Base-by-base conservation (phyloP, 2,113 vertebrate genomes). In the Grammomys dolichurus region DNA sequence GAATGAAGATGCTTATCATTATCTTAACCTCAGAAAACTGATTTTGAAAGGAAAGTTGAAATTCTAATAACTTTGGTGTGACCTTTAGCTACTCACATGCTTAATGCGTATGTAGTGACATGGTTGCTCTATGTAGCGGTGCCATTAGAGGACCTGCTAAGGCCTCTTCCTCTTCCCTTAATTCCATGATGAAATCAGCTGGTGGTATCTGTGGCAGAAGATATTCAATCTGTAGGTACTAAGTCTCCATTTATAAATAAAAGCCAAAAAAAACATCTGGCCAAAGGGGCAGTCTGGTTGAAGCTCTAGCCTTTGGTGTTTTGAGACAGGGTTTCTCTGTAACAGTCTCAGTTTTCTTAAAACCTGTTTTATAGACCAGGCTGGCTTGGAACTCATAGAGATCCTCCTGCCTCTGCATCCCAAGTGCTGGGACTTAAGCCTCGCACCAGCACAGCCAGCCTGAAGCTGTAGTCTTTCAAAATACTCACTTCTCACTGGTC, bases 241-340 rank as follows among this genome's bases (percentile, higher is more conserved):
- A 46, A 22, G 7, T 86, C 78, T 63, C 56, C 84, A 12, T 67
- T 91, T 91, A 46, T 84, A 87, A 80, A 90, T 56, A 85, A 87
- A 91, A 93, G 16, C 69, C 92, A 43, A 36, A 46, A 56, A 11
- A 70, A 16, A 60, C 5, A 13, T 91, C 48, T 16, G 43, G 36
- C n/a, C 48, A 48, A 36, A 73, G 17, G 9, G 22, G 31, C 70
- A 54, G 87, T 2, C 67, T 85, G 24, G 31, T 75, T 60, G 77
- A 70, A 85, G 80, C 78, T 73, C 84, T 16, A 1, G 40, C 63
- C n/a, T 75, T 85, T 51, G 31, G 31, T 33, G 13, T 69, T 65
- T 33, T 31, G 28, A 69, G 65, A 69, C 65, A 67, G 28, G 65
- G 65, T 67, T 67, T 67, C 28, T 67, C 65, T 31, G 65, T 67